Percentiles rank a stretch among this genome's conserved stretches.
These are phyloP conservation scores for Myiagra hebetior DNA, from an alignment of 2,113 vertebrate species.

Conservation along the genomic window DNA sequence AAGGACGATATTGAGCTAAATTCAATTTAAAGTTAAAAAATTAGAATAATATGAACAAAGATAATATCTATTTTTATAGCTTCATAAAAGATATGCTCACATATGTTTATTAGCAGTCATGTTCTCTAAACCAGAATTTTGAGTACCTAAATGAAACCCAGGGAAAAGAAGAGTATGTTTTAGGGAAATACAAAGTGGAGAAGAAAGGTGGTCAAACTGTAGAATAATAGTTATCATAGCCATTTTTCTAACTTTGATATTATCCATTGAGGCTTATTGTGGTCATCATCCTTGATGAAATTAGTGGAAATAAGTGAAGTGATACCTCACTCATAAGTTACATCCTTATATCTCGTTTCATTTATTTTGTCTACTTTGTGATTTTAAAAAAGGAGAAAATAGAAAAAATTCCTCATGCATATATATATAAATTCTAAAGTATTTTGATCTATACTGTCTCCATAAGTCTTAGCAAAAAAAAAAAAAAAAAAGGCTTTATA, in stretches of 20 bases:
- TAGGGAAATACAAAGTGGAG: background rate
- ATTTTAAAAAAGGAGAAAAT: background rate
- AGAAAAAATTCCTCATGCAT: fast-evolving
- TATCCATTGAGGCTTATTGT: background rate
- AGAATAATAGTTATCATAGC: background rate
- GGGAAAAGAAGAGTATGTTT: background rate
- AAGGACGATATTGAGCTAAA: background rate
- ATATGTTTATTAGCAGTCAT: background rate
- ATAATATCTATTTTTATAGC: background rate
- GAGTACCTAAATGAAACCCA: background rate
- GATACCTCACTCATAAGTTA: background rate
- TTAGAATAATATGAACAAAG: background rate
- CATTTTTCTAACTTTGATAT: background rate
- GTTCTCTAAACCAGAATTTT: background rate
- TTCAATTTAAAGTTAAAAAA: background rate
- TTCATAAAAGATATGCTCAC: background rate
- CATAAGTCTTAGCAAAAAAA: background rate
- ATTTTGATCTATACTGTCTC: background rate
- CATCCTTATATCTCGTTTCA: background rate
- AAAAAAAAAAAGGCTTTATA: background rate
- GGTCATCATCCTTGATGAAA: background rate
- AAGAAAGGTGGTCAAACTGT: background rate
- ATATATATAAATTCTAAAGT: background rate
- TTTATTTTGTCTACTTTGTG: background rate
- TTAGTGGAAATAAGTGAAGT: background rate